Conservation (phyloP, 2,797 vertebrate genomes). For the Sebastes flavidus region DNA sequence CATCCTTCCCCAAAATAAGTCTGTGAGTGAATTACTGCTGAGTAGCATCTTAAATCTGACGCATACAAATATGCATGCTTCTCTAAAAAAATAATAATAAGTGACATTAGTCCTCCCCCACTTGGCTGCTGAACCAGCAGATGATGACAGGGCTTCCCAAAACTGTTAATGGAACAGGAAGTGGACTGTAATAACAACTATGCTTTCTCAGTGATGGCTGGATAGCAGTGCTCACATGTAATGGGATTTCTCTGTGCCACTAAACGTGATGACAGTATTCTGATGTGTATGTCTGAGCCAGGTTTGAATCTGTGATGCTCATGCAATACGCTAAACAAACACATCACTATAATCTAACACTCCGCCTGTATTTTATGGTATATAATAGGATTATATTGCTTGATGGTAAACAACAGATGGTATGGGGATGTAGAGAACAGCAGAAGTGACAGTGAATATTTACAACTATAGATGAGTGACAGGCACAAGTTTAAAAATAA, state of each 20-base stretch:
- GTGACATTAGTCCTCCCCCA: slow-evolving; percentile 41
- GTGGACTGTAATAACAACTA: background rate
- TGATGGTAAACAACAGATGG: slow-evolving; percentile 55
- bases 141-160: slow-evolving; percentile 3
- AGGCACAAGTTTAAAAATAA: slow-evolving; percentile 11
- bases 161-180: slow-evolving; percentile 1
- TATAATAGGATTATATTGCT: slow-evolving; percentile 37
- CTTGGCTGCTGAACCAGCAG: slow-evolving; percentile 42
- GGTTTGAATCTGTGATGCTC: background rate
- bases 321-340: background rate
- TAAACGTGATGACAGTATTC: background rate
- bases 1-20: background rate
- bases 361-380: background rate
- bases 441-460: slow-evolving; percentile 7
- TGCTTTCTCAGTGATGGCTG: background rate
- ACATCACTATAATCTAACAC: background rate
- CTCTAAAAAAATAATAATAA: background rate
- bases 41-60: background rate
- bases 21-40: slow-evolving; percentile 13
- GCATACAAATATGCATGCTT: background rate
- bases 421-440: background rate
- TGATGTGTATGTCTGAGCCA: too few relatives aligned
- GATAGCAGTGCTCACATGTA: background rate
- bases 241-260: background rate
- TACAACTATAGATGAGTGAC: slow-evolving; percentile 12